Evolutionary conservation across 1,140 invertebrate species (phyloP).

Genomic region (Magallana ariakensis): DNA sequence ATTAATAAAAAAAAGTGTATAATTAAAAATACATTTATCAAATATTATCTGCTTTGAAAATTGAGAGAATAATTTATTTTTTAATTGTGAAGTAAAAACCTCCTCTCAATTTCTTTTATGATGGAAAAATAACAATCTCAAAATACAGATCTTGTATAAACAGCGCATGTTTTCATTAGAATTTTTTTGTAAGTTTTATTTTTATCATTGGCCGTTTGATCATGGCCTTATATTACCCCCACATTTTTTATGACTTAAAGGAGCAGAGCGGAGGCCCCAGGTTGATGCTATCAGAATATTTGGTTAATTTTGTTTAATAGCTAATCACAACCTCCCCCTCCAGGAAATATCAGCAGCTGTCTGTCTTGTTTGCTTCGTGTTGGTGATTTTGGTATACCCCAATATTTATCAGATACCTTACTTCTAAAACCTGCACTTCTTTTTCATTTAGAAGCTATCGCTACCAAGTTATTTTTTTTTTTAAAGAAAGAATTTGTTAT

Average conservation of each 20-base stretch:
- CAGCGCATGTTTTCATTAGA: not conserved
- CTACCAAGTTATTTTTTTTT: not conserved
- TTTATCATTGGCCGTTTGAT: not conserved
- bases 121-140: too few relatives aligned
- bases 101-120: too few relatives aligned
- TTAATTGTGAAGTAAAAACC: too few relatives aligned
- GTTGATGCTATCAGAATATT: not conserved
- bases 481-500: too few relatives aligned
- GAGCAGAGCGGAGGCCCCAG: not conserved
- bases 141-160: too few relatives aligned
- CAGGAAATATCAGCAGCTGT: not conserved
- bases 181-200: not conserved
- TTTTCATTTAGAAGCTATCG: not conserved
- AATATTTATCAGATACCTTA: not conserved
- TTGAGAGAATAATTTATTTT: too few relatives aligned
- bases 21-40: too few relatives aligned
- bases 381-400: not conserved
- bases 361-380: not conserved
- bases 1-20: too few relatives aligned
- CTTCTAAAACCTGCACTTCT: not conserved
- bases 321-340: not conserved
- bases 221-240: not conserved
- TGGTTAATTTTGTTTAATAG: not conserved
- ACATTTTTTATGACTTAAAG: not conserved
- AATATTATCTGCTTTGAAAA: too few relatives aligned